Conservation (phyloP, 2,113 vertebrate species). For the Arizona elegans region DNA sequence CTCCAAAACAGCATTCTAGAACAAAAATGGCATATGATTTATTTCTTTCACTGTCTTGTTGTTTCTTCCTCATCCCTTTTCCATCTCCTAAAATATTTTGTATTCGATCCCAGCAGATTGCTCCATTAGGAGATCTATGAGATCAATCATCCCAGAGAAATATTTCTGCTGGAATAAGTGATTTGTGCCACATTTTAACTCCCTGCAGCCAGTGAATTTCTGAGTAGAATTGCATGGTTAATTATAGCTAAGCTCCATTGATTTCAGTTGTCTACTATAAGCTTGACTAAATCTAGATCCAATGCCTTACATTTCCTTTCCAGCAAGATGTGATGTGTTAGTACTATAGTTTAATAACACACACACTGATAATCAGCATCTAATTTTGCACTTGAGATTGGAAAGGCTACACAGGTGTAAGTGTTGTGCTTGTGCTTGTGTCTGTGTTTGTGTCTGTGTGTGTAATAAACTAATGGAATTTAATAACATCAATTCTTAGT, state of each 20-base stretch:
- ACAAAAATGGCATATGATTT: not conserved
- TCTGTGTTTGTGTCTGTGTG: not conserved
- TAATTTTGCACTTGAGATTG: not conserved
- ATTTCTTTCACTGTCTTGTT: not conserved
- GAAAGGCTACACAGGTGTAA: not conserved
- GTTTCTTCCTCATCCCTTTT: not conserved
- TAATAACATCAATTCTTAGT: constrained; percentile 69
- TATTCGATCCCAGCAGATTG: not conserved
- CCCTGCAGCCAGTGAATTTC: not conserved
- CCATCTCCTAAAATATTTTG: not conserved
- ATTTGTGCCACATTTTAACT: not conserved
- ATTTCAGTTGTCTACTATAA: not conserved
- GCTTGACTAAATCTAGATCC: not conserved
- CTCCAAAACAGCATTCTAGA: not conserved
- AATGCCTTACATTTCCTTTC: not conserved
- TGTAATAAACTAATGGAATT: constrained; percentile 60
- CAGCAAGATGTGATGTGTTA: not conserved
- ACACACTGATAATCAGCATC: not conserved
- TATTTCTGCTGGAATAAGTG: not conserved
- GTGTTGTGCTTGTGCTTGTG: constrained; percentile 39
- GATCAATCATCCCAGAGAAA: not conserved
- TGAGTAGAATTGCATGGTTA: not conserved
- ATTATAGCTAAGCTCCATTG: not conserved
- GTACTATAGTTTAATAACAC: not conserved
- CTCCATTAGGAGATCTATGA: not conserved